Base-by-base conservation (phyloP, 2,888 invertebrate species). In the Selenia dentaria region DNA sequence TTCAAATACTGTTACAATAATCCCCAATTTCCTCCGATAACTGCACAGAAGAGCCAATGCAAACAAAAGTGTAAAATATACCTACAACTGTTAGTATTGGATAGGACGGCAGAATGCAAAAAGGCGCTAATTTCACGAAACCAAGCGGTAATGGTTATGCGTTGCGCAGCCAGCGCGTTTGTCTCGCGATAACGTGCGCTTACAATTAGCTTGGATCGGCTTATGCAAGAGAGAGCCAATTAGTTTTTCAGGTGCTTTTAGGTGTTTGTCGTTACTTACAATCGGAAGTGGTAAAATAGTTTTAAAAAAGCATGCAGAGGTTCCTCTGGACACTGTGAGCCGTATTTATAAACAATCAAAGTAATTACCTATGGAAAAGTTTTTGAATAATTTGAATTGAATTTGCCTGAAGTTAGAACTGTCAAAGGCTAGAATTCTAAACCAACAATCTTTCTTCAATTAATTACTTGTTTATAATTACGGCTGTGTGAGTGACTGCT, bases 81-180 rank as follows among this genome's bases (percentile, higher is more conserved):
- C 72, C 65, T 59, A 65, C 65, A 63, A 67, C 70, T 66, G 66
- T 67, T 62, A 66, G 74, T 73, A 78, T 76, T 70, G 67, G 34
- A 55, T 51, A 48, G 78, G 82, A 79, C 72, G 83, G 70, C 74
- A 74, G 80, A 69, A 83, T 86, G 85, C 87, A 89, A 90, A 90
- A 90, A 90, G 88, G 83, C 89, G 88, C 88, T 90, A 89, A 90
- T 90, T 84, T 83, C 74, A 63, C 79, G 82, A 84, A 85, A 86
- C 89, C 88, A 85, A 88, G 83, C 85, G 82, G 82, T 84, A 90
- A 90, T 83, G 87, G 88, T 90, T 90, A 90, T 90, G 89, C 87
- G 88, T 85, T 83, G 84, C 79, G 78, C 79, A 75, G 74, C 79
- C 77, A 80, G 74, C 85, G 77, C 89, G 87, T 89, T 90, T 90